Base-by-base conservation (phyloP, 1,140 invertebrate species). In the Drosophila miranda region DNA sequence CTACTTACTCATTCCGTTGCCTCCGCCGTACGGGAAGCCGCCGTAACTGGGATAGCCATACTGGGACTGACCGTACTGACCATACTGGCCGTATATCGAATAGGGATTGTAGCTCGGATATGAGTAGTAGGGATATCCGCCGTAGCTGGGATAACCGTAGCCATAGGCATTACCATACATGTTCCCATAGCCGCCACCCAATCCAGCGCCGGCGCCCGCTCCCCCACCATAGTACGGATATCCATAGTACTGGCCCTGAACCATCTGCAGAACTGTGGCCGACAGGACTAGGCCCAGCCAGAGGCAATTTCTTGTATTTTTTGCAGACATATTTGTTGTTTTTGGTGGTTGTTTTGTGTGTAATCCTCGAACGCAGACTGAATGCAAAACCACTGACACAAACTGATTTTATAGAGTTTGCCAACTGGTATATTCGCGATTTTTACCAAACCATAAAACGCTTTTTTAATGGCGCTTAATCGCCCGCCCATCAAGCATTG, bases 391-490 rank as follows among this genome's bases (percentile, higher is more conserved):
- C 16, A 26, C 26, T 42, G 51, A 43, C 16, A 45, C 28, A 46
- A 49, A 63, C 61, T 49, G 57, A 61, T 87, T 84, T 86, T 84
- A 84, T 86, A 69, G 62, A 26, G 44, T 48, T 49, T 4, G 8
- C 28, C 9, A 14, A n/a, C 44, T 5, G 9, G 19, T 68, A 34
- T 53, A 26, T 19, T 56, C 14, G 44, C 43, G 34, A 69, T 68
- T 69, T 67, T 75, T 45, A 21, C 43, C 54, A 67, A 56, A 55
- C 28, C 73, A 61, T 59, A 73, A 55, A 58, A 48, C 62, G 54
- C 54, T 86, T 74, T 87, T 86, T 86, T 87, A 86, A 86, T 86
- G 64, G 46, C 49, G 54, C 60, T 78, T 86, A 86, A 84, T 84
- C 78, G 78, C 59, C 49, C 14, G 38, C 26, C 49, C 69, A 78